phyloP scores from a whole-genome alignment of 2,888 invertebrate species.

The Nasonovia ribisnigri region DNA sequence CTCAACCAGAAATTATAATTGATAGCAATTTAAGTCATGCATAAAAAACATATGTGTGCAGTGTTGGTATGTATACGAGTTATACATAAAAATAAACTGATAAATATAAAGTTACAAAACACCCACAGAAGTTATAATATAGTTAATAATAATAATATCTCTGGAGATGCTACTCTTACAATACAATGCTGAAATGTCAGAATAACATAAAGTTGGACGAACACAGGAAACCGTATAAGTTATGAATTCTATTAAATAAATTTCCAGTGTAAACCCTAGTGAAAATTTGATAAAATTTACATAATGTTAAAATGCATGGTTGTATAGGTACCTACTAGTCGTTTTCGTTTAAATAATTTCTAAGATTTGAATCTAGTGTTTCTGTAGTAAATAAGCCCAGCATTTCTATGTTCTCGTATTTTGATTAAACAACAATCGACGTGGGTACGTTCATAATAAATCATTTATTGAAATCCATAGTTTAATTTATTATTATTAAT shows the following conservation, averaged over 20 bases:
- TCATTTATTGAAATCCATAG: too few relatives aligned
- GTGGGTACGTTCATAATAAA: not conserved
- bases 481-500: not conserved
- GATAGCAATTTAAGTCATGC: not conserved
- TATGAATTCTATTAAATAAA: not conserved
- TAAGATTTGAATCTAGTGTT: not conserved
- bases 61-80: too few relatives aligned
- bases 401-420: not conserved
- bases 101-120: not conserved
- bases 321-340: not conserved
- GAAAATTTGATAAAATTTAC: not conserved
- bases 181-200: not conserved
- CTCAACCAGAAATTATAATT: not conserved
- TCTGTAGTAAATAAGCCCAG: not conserved
- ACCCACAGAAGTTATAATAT: not conserved
- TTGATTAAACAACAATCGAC: not conserved
- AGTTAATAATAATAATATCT: not conserved
- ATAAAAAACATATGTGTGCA: not conserved
- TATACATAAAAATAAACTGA: not conserved
- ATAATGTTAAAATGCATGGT: not conserved
- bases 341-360: not conserved
- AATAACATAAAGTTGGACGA: not conserved
- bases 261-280: not conserved
- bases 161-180: not conserved
- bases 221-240: not conserved